Conservation (phyloP, 2,888 invertebrate species). For the Lasius platythorax region DNA sequence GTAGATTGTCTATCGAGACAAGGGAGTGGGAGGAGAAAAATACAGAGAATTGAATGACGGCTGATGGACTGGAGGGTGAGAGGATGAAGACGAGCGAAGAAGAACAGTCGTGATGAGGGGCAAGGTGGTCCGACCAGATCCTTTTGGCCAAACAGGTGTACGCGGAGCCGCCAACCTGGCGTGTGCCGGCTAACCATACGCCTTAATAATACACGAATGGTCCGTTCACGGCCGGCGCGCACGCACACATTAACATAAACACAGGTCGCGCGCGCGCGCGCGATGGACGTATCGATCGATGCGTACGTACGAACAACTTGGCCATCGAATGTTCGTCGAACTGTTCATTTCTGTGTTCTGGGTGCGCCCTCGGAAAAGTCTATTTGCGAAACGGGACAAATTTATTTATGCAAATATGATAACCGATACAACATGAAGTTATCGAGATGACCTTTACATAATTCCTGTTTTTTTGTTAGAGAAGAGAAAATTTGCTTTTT, state of each 20-base stretch:
- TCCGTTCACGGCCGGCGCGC: conserved; percentile 66
- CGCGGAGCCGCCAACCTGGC: conserved; percentile 62
- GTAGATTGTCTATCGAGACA: conserved; percentile 56
- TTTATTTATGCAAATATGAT: conserved; percentile 9
- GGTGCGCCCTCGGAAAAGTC: conserved; percentile 15
- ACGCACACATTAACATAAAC: conserved; percentile 76
- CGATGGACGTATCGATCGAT: conserved; percentile 50
- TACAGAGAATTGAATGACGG: conserved; percentile 19
- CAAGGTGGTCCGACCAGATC: conserved; percentile 76
- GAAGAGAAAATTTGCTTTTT: neutral
- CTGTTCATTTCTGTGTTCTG: neutral
- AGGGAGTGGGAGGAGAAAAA: conserved; percentile 22
- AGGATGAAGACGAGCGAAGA: neutral
- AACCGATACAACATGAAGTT: neutral
- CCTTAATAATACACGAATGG: conserved; percentile 72
- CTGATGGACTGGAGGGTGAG: neutral
- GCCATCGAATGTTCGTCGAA: conserved; percentile 25
- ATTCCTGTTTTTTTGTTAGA: neutral
- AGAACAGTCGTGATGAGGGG: conserved; percentile 43
- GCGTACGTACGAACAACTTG: conserved; percentile 16
- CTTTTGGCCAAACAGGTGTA: conserved; percentile 75
- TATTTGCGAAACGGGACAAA: neutral
- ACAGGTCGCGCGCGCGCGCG: conserved; percentile 51
- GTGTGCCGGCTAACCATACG: conserved; percentile 75
- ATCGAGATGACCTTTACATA: neutral